Percentiles rank a stretch among this genome's conserved stretches.
Evolutionary conservation across 2,113 vertebrate species (phyloP).

Genomic region (Galeopterus variegatus): DNA sequence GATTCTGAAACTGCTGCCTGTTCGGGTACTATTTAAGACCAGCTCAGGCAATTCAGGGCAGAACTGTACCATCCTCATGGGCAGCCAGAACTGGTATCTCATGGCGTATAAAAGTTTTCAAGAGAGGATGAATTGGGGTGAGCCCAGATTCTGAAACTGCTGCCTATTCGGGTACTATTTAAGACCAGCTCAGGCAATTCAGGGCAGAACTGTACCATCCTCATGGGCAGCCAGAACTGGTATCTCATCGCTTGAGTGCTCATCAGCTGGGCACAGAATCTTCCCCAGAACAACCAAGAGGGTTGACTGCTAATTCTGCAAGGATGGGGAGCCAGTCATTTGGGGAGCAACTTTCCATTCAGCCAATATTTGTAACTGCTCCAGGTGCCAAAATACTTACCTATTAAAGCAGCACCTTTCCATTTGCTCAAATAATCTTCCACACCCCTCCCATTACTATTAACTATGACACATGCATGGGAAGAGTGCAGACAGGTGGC

Average conservation of each 20-base stretch:
- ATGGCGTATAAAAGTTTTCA: background rate
- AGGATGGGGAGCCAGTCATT: background rate
- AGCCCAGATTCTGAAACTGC: background rate
- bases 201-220: background rate
- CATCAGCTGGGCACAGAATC: background rate
- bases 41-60: background rate
- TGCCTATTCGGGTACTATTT: background rate
- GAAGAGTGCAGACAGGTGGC: background rate
- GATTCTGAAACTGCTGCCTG: background rate
- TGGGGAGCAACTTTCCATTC: background rate
- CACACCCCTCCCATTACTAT: background rate
- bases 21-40: background rate
- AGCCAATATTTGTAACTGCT: background rate
- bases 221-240: background rate
- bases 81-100: background rate
- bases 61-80: background rate
- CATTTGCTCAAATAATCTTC: background rate
- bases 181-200: background rate
- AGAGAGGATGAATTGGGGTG: background rate
- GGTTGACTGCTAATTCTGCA: background rate
- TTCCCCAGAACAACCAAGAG: background rate
- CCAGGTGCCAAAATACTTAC: background rate
- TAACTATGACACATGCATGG: rapidly evolving
- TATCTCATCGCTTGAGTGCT: background rate
- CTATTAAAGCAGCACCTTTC: background rate